Conservation (phyloP, 2,888 invertebrate species). For the Drosophila suboccidentalis region DNA sequence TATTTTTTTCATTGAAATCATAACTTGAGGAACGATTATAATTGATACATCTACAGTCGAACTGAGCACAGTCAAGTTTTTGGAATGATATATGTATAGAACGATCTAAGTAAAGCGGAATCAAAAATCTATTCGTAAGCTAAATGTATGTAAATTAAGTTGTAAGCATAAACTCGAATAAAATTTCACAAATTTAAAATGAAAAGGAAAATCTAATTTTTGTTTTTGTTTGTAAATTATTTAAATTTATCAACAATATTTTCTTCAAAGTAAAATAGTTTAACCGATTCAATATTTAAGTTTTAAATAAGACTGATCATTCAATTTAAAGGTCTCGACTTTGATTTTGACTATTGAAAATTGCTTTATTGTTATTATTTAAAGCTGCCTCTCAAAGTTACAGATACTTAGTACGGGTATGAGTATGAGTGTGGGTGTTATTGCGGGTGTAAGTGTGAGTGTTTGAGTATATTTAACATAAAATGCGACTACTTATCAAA, state of each 20-base stretch:
- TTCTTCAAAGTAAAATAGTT: neutral
- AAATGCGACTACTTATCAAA: slow-evolving; percentile 42
- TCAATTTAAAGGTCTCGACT: slow-evolving; percentile 12
- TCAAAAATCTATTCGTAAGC: neutral
- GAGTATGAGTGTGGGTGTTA: neutral
- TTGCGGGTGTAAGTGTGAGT: slow-evolving; percentile 11
- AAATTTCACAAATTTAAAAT: neutral
- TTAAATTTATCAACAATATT: neutral
- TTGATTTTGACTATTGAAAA: neutral
- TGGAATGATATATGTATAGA: too few relatives aligned
- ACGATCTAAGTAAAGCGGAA: too few relatives aligned
- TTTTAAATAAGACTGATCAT: neutral
- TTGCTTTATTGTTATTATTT: slow-evolving; percentile 1
- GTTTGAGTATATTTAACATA: slow-evolving; percentile 47
- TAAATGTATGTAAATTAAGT: neutral
- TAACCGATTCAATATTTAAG: too few relatives aligned
- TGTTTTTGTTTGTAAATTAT: too few relatives aligned
- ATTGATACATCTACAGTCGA: neutral
- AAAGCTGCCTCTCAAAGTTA: neutral
- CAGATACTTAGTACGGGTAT: slow-evolving; percentile 7
- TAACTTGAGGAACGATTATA: neutral
- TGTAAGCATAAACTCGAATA: neutral
- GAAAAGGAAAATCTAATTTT: neutral
- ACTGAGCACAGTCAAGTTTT: too few relatives aligned
- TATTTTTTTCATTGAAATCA: neutral